Conservation (phyloP, 2,113 vertebrate species). For the Leptodactylus fuscus region DNA sequence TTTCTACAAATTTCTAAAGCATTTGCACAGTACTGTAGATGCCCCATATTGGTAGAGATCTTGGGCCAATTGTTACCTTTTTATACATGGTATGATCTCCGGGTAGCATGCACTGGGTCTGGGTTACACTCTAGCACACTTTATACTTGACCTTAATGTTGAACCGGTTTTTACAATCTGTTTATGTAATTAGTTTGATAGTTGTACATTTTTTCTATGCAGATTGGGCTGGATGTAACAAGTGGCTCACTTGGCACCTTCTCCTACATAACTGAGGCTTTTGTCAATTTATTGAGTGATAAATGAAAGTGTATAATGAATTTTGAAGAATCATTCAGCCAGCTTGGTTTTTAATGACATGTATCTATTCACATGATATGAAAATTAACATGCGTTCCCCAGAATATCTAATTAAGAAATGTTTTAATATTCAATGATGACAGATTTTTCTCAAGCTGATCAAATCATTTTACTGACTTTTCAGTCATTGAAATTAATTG, state of each 20-base stretch:
- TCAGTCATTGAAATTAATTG: background rate
- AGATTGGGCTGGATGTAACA: background rate
- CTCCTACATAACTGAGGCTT: background rate
- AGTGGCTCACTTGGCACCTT: background rate
- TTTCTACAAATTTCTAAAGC: no score
- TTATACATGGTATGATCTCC: no score
- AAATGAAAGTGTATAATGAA: background rate
- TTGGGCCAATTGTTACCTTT: no score
- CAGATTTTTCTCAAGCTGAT: slow-evolving; percentile 10
- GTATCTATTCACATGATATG: background rate
- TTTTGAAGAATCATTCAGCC: background rate
- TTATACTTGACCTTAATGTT: no score
- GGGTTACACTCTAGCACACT: no score
- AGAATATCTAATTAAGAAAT: slow-evolving; percentile 6
- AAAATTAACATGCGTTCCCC: background rate
- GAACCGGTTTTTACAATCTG: no score
- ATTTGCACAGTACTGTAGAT: no score
- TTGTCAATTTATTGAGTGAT: background rate
- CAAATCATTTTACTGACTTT: background rate
- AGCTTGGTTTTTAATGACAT: background rate
- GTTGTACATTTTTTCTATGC: background rate
- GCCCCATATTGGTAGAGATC: no score
- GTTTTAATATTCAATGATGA: background rate
- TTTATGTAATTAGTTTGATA: no score
- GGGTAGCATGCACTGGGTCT: no score